Evolutionary conservation across 2,888 invertebrate genomes (phyloP).

Genomic region (Limenitis camilla): DNA sequence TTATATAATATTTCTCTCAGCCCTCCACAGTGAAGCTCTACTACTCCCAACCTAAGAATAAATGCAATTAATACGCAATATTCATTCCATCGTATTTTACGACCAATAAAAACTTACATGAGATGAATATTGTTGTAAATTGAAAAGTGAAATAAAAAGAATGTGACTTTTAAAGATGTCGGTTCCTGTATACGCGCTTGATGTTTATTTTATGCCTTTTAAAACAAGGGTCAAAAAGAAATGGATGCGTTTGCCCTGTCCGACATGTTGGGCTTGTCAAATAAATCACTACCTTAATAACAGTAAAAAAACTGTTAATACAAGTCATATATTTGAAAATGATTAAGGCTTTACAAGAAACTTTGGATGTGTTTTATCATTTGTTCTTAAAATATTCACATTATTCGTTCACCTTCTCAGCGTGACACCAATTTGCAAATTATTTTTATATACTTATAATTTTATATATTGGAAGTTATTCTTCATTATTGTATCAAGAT

Average conservation of each 20-base stretch:
- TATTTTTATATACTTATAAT: not conserved
- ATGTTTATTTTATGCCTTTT: slow-evolving; percentile 50
- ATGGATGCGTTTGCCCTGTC: slow-evolving; percentile 59
- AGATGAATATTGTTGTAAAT: slow-evolving; percentile 27
- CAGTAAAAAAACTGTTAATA: slow-evolving; percentile 54
- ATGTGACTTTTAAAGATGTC: slow-evolving; percentile 37
- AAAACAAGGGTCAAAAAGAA: slow-evolving; percentile 57
- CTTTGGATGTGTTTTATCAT: slow-evolving; percentile 19
- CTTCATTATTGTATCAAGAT: no score
- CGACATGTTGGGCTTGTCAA: slow-evolving; percentile 51
- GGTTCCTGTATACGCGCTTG: slow-evolving; percentile 36
- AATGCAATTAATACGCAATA: slow-evolving; percentile 30
- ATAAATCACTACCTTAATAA: slow-evolving; percentile 67
- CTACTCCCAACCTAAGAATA: slow-evolving; percentile 19
- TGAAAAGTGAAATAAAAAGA: slow-evolving; percentile 28
- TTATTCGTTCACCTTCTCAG: no score
- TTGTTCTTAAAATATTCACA: slow-evolving; percentile 7
- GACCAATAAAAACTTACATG: slow-evolving; percentile 27
- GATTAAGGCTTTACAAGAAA: slow-evolving; percentile 45
- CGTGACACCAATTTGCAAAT: not conserved
- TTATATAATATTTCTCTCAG: slow-evolving; percentile 13
- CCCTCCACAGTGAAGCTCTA: slow-evolving; percentile 11
- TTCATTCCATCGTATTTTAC: slow-evolving; percentile 24
- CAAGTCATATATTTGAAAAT: slow-evolving; percentile 53
- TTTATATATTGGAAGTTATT: no score